Conservation (phyloP, 2,797 vertebrate species). For the Betta splendens region DNA sequence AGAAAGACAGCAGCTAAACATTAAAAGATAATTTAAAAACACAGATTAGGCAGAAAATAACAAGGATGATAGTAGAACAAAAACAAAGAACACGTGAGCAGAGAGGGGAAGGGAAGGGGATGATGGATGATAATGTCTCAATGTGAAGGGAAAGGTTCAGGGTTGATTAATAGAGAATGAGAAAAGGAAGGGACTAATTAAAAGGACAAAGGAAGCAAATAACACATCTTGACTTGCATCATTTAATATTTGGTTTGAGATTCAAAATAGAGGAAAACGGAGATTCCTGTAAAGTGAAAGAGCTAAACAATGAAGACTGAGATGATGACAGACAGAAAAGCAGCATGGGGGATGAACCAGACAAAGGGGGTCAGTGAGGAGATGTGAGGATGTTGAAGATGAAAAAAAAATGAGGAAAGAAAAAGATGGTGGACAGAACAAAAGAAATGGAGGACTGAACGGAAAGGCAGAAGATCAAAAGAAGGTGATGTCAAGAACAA, state of each 20-base stretch:
- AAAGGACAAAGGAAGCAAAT: neutral
- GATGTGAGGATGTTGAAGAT: slow-evolving; percentile 5
- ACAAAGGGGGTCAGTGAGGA: slow-evolving; percentile 15
- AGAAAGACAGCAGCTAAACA: neutral
- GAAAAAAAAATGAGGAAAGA: slow-evolving; percentile 12
- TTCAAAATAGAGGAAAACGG: no score
- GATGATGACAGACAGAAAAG: slow-evolving; percentile 13
- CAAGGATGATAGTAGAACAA: no score
- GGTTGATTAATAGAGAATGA: neutral
- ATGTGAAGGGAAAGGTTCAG: neutral
- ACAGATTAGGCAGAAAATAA: neutral
- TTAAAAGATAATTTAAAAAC: neutral
- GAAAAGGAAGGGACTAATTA: neutral
- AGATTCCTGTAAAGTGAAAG: neutral
- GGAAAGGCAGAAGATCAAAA: neutral
- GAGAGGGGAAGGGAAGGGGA: neutral
- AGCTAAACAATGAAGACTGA: neutral
- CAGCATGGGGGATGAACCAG: slow-evolving; percentile 9
- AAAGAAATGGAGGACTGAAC: neutral
- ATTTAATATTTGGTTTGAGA: neutral
- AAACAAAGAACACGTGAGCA: no score
- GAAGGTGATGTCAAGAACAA: slow-evolving; percentile 13
- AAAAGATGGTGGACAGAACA: neutral
- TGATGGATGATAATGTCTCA: neutral
- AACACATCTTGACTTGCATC: no score